A percentile compares a stretch with the other conserved stretches of the same genome.
These are phyloP conservation scores for Sphaerophoria taeniata DNA, from an alignment of 2,888 invertebrate genomes.

Conservation along the genomic window DNA sequence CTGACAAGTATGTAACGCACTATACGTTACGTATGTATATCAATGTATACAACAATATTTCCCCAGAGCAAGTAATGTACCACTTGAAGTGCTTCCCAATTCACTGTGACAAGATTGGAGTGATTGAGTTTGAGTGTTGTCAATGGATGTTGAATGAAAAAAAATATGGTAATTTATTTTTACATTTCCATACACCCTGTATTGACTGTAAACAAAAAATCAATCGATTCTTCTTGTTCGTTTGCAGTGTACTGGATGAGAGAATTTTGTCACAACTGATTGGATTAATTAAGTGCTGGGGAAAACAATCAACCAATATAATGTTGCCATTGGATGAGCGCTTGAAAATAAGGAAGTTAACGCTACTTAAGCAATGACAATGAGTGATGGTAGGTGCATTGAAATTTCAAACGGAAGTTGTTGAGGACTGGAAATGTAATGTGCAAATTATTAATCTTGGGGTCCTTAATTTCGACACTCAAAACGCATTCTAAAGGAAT, in stretches of 20 bases:
- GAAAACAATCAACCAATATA: constrained; percentile 16
- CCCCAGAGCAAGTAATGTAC: background rate
- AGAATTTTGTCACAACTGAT: constrained; percentile 52
- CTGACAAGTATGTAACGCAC: background rate
- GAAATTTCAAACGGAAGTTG: background rate
- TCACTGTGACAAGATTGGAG: constrained; percentile 25
- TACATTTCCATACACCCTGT: too few relatives aligned
- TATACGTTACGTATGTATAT: background rate
- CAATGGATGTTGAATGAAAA: background rate
- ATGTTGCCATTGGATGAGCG: constrained; percentile 7
- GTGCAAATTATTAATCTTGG: background rate
- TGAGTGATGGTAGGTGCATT: background rate
- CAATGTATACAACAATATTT: background rate
- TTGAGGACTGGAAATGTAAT: constrained; percentile 4
- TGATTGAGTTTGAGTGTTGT: constrained; percentile 46
- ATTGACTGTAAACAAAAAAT: too few relatives aligned
- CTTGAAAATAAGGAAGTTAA: background rate
- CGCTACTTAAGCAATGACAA: constrained; percentile 12
- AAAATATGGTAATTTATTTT: too few relatives aligned
- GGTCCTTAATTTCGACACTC: background rate
- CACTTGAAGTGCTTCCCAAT: constrained; percentile 25
- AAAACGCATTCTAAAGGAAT: background rate
- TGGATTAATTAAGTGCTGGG: constrained; percentile 46
- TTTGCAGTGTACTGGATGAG: background rate
- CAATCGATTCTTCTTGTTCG: background rate